Evolutionary conservation across 2,888 invertebrate species (phyloP).

Genomic region (Liodrosophila aerea): DNA sequence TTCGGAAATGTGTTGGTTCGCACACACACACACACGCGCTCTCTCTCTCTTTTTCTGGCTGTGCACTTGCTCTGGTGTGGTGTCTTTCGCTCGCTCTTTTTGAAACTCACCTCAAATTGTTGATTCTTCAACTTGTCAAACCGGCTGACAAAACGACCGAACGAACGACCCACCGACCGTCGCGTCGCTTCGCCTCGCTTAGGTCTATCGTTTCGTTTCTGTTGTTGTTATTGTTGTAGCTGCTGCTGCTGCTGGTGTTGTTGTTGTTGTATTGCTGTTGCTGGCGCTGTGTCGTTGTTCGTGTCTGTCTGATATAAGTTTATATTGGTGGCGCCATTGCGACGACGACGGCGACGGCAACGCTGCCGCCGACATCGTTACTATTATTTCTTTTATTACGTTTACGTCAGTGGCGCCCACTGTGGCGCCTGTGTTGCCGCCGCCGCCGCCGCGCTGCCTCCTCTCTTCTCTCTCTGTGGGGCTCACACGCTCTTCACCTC

Average conservation of each 20-base stretch:
- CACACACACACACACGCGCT: conserved; percentile 12
- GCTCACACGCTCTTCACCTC: conserved; percentile 27
- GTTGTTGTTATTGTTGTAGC: conserved; percentile 28
- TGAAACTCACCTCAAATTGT: conserved; percentile 74
- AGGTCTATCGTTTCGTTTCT: conserved; percentile 41
- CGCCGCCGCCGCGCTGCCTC: conserved; percentile 45
- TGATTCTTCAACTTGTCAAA: conserved; percentile 77
- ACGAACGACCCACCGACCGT: conserved; percentile 55
- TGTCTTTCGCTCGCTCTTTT: conserved; percentile 21
- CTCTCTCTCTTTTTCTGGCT: conserved; percentile 42
- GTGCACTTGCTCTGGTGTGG: conserved; percentile 48
- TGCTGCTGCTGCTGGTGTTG: conserved; percentile 41
- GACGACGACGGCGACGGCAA: conserved; percentile 79
- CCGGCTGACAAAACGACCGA: conserved; percentile 70
- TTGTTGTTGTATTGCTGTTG: conserved; percentile 40
- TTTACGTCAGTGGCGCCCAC: conserved; percentile 83
- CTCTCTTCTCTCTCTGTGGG: conserved; percentile 1
- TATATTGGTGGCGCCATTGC: conserved; percentile 81
- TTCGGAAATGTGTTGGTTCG: conserved; percentile 56
- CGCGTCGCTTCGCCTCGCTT: conserved; percentile 30
- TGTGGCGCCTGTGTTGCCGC: conserved; percentile 81
- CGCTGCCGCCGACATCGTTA: conserved; percentile 76
- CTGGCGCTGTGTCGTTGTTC: conserved; percentile 59
- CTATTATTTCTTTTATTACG: conserved; percentile 82
- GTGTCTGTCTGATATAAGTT: conserved; percentile 78